Conservation (phyloP, 2,888 invertebrate genomes). For the Macaria liturata region DNA sequence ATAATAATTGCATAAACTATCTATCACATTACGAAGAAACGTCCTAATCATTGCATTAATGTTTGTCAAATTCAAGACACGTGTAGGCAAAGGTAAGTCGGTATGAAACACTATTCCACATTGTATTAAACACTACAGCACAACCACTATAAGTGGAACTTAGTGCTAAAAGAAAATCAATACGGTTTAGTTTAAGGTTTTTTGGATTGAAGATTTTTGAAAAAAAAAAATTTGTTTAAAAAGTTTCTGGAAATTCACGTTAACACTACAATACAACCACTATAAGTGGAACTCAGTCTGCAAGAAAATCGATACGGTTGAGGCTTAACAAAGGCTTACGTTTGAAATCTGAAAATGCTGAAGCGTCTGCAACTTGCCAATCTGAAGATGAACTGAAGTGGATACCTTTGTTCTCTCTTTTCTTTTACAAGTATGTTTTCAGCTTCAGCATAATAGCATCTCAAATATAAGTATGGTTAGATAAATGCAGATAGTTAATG, state of each 20-base stretch:
- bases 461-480: too few relatives aligned
- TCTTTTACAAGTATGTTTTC: too few relatives aligned
- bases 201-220: neutral
- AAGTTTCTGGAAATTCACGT: neutral
- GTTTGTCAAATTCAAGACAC: slow-evolving; percentile 34
- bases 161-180: neutral
- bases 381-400: too few relatives aligned
- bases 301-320: too few relatives aligned
- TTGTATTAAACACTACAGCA: neutral
- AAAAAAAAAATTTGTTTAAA: neutral
- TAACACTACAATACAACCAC: too few relatives aligned
- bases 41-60: slow-evolving; percentile 6
- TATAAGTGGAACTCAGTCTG: too few relatives aligned
- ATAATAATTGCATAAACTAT: neutral
- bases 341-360: too few relatives aligned
- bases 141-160: neutral
- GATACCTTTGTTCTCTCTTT: too few relatives aligned
- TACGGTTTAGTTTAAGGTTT: neutral
- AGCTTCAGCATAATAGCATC: too few relatives aligned
- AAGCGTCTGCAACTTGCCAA: too few relatives aligned
- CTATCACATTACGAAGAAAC: slow-evolving; percentile 36
- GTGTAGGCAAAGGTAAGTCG: slow-evolving; percentile 41
- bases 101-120: slow-evolving; percentile 6
- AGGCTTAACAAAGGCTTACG: too few relatives aligned
- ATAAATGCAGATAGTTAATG: too few relatives aligned